Base-by-base conservation (phyloP, 35 echinoderm and acorn worm genomes). In the Eucidaris tribuloides region DNA sequence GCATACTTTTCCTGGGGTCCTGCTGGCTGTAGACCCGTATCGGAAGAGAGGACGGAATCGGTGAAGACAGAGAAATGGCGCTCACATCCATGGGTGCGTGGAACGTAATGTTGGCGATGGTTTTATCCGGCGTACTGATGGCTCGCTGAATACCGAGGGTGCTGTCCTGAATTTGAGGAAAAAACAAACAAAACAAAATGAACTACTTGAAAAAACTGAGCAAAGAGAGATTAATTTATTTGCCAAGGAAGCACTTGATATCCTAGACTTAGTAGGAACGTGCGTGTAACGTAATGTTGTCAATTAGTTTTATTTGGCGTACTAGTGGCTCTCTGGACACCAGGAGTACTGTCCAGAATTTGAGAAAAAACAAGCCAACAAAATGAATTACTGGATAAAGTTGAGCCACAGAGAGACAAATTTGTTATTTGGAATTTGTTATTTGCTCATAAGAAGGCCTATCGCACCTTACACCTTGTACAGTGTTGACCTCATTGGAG, bases 61-160 rank as follows among this genome's bases (percentile, higher is more conserved):
- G 58, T 1, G 88, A 66, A 0, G 90, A 77, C 38, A 66, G 39
- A 0, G 83, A 84, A 18, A 90, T 90, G 17, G 80, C 72, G 40
- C 83, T 91, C 3, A 90, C 35, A 40, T 86, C 87, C 64, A 82
- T 85, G 0, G 76, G 34, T 37, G 78, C 83, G 2, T 88, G 76
- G 66, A 97, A 97, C 25, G 94, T 97, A n/a, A 97, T 90, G 36
- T 88, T 77, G 3, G 84, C 84, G 13, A 97, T 97, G 27, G 89
- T 91, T 59, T 68, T 87, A 43, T 97, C 94, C 0, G 94, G 94
- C 15, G 94, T 97, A 33, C 94, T 97, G 71, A 97, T 97, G 14
- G 94, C 94, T 50, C 94, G 52, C 50, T 82, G 81, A 11, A 39
- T 46, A 1, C 82, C 65, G 3, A 40, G 2, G 0, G 24, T 36